Conservation (phyloP, 2,797 vertebrate genomes). For the Chaunax sp. region DNA sequence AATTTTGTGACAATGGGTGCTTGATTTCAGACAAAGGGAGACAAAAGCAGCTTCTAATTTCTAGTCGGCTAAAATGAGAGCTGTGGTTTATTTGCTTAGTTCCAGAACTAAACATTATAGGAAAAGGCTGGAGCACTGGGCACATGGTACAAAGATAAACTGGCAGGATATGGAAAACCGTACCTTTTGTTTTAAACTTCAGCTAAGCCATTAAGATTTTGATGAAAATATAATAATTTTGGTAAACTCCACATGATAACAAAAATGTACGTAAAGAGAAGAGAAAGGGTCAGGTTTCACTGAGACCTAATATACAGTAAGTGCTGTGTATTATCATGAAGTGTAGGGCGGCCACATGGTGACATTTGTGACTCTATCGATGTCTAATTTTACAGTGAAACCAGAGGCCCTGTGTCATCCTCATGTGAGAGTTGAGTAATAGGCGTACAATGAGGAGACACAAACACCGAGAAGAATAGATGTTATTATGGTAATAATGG, state of each 20-base stretch:
- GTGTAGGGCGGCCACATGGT: slow-evolving; percentile 64
- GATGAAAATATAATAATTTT: slow-evolving; percentile 12
- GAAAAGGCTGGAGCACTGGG: too few relatives aligned
- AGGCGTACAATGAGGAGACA: slow-evolving; percentile 72
- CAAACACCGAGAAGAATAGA: background rate
- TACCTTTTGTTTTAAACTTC: background rate
- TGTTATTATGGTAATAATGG: too few relatives aligned
- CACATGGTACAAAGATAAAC: too few relatives aligned
- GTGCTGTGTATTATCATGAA: slow-evolving; percentile 57
- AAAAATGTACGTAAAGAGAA: too few relatives aligned
- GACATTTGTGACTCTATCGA: slow-evolving; percentile 79
- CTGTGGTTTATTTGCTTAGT: too few relatives aligned
- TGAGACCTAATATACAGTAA: slow-evolving; percentile 37
- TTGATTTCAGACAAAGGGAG: too few relatives aligned
- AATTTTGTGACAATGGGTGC: too few relatives aligned
- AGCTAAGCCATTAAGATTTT: slow-evolving; percentile 4
- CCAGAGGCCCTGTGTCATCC: slow-evolving; percentile 81
- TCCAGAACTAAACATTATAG: too few relatives aligned
- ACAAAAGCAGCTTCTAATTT: too few relatives aligned
- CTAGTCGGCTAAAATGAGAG: too few relatives aligned
- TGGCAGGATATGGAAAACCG: background rate
- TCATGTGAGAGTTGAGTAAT: slow-evolving; percentile 86
- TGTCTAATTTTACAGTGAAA: slow-evolving; percentile 85
- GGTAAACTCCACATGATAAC: slow-evolving; percentile 14
- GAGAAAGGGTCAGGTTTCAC: slow-evolving; percentile 27